These are phyloP conservation scores for Nesospiza acunhae DNA, from an alignment of 2,113 vertebrate genomes.

Conservation along the genomic window DNA sequence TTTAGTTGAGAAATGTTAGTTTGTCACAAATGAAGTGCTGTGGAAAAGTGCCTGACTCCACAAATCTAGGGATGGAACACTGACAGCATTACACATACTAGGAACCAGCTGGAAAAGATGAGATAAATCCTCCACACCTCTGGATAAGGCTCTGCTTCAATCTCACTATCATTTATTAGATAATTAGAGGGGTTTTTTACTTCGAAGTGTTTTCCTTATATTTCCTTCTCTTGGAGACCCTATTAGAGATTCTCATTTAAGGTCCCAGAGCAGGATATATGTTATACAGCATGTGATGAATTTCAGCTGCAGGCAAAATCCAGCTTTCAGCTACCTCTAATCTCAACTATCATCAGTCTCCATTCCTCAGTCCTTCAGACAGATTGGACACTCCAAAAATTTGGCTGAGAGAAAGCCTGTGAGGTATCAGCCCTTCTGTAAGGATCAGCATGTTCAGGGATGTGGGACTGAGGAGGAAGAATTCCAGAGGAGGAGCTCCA, in stretches of 20 bases:
- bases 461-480: not conserved
- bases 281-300: not conserved
- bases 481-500: not conserved
- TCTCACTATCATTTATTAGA: not conserved
- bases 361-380: fast-evolving
- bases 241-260: not conserved
- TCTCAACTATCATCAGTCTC: not conserved
- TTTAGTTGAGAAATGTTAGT: not conserved
- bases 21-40: not conserved
- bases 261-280: not conserved
- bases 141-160: not conserved
- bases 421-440: not conserved
- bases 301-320: not conserved
- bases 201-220: not conserved
- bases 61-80: not conserved
- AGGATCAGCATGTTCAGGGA: not conserved
- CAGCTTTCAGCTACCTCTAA: not conserved
- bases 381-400: not conserved
- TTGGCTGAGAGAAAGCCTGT: not conserved
- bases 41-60: not conserved
- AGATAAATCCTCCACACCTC: not conserved
- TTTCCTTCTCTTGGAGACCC: not conserved
- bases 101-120: not conserved
- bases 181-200: not conserved
- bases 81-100: not conserved